Base-by-base conservation (phyloP, 2,113 vertebrate genomes). In the Caretta caretta region DNA sequence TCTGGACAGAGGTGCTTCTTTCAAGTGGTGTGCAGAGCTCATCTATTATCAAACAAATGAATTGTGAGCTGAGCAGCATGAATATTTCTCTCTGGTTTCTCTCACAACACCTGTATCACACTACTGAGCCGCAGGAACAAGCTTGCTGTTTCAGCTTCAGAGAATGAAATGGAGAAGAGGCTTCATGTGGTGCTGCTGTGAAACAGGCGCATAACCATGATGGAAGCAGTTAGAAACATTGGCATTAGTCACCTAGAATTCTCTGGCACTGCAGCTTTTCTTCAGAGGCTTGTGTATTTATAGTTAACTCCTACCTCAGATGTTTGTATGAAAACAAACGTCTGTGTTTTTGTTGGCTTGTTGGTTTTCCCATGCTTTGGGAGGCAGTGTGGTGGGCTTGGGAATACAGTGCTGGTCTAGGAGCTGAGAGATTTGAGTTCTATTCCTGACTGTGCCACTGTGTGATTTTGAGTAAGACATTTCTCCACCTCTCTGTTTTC, bases 181-280 rank as follows among this genome's bases (percentile, higher is more conserved):
- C 84, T 92, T 88, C 95, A 48, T 27, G 6, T 54, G 79, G 50
- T 81, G 2, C 85, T 93, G 90, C 96, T 97, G 90, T 75, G 94
- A 93, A 88, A 82, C 69, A 81, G 4, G 57, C 86, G 20, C 8
- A 0, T 87, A 56, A 88, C 80, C 48, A 84, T 22, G 84, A 2
- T 80, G 88, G 3, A 2, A 78, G 79, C 84, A 96, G 83, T 90
- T 93, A 92, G 89, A 83, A 94, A 75, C 89, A 83, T 14, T 89
- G 91, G 90, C 92, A 57, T 86, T 89, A 94, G 48, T 78, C 92
- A 78, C 83, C 86, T 94, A 5, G 83, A 90, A 88, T 84, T 65
- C 0, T 0, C 86, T 88, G 54, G 84, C 69, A 90, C 80, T 90
- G 90, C 88, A 85, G 83, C 81, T 95, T 88, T 88, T 31, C 50